phyloP scores from a whole-genome alignment of 2,797 vertebrate species.

The Capromys pilorides region DNA sequence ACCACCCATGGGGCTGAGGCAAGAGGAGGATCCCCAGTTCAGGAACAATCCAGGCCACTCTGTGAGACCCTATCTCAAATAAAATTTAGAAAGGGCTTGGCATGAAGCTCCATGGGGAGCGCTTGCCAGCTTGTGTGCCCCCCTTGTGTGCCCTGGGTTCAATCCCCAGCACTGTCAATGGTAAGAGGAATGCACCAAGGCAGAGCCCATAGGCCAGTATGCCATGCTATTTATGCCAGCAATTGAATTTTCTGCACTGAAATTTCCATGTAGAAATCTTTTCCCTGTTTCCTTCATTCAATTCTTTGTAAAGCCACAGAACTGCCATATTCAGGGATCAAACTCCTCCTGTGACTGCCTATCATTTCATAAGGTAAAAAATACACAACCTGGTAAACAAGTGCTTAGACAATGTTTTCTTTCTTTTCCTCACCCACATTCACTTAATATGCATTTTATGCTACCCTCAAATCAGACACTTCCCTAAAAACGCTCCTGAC shows the following conservation, averaged over 20 bases:
- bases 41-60: neutral
- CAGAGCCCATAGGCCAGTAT: neutral
- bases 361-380: neutral
- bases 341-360: neutral
- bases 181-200: neutral
- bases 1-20: neutral
- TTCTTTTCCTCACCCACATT: neutral
- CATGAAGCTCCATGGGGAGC: neutral
- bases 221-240: neutral
- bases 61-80: neutral
- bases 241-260: slow-evolving; percentile 19
- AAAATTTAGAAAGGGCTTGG: neutral
- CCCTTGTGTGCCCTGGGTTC: neutral
- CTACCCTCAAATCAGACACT: slow-evolving; percentile 13
- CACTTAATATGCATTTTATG: neutral
- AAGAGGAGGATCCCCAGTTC: neutral
- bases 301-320: neutral
- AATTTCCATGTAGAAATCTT: neutral
- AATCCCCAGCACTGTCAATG: neutral
- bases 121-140: neutral
- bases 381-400: neutral
- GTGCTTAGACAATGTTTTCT: neutral
- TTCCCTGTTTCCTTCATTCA: neutral
- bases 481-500: neutral
- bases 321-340: neutral